Conservation (phyloP, 2,113 vertebrate species). For the Labrus mixtus region DNA sequence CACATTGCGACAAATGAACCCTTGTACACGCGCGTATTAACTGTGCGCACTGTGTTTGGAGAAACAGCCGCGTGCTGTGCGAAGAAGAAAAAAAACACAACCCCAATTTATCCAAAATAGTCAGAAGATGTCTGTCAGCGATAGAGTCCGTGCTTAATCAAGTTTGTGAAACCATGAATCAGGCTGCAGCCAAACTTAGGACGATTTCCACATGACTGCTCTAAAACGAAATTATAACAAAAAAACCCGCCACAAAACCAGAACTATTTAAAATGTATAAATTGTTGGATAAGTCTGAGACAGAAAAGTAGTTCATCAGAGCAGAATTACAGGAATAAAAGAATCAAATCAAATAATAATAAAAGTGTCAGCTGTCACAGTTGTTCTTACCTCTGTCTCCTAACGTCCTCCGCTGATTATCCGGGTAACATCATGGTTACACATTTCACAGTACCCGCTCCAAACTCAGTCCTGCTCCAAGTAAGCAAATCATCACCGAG, state of each 20-base stretch:
- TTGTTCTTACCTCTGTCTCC: constrained; percentile 73
- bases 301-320: constrained; percentile 58
- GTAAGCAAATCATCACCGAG: constrained; percentile 87
- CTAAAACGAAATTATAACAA: background rate
- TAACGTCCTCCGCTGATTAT: constrained; percentile 78
- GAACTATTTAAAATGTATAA: background rate
- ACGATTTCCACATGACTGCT: constrained; percentile 27
- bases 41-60: constrained; percentile 10
- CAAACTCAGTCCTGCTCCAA: constrained; percentile 87
- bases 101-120: constrained; percentile 26
- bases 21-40: constrained; percentile 13
- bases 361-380: constrained; percentile 36
- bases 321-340: constrained; percentile 4
- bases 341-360: background rate
- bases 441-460: constrained; percentile 93
- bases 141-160: constrained; percentile 15
- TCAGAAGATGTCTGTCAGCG: background rate
- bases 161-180: constrained; percentile 55
- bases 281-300: constrained; percentile 19
- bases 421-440: constrained; percentile 84
- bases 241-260: background rate
- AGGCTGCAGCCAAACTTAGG: constrained; percentile 46
- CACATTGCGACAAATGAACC: constrained; percentile 40
- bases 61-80: constrained; percentile 15
- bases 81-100: constrained; percentile 26